Evolutionary conservation across 2,113 vertebrate genomes (phyloP).

Genomic region (Callospermophilus lateralis): DNA sequence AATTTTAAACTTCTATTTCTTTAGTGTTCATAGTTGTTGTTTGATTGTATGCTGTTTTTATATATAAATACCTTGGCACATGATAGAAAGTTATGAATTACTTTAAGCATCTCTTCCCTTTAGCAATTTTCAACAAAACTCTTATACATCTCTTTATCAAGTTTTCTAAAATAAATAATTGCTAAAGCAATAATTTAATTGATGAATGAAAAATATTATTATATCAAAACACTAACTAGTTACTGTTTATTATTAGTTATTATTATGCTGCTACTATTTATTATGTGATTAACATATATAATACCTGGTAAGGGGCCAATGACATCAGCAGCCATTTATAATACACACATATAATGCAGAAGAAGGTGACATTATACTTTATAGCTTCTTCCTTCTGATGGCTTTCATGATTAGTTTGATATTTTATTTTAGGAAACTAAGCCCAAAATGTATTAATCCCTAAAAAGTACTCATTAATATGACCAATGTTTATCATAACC

Average conservation of each 20-base stretch:
- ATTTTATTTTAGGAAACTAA: not conserved
- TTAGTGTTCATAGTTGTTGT: not conserved
- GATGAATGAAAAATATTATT: not conserved
- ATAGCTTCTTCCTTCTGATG: not conserved
- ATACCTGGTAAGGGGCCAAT: not conserved
- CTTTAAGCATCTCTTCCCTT: not conserved
- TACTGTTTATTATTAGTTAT: not conserved
- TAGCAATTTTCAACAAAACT: not conserved
- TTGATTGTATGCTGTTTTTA: not conserved
- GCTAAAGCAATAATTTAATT: not conserved
- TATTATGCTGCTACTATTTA: not conserved
- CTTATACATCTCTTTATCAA: not conserved
- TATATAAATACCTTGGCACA: not conserved
- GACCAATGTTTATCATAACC: not conserved
- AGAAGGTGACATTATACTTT: not conserved
- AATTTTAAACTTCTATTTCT: not conserved
- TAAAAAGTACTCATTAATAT: not conserved
- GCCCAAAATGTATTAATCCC: not conserved
- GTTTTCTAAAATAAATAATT: not conserved
- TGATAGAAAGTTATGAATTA: not conserved
- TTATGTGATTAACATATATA: not conserved
- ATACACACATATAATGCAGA: not conserved
- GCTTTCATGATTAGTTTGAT: not conserved
- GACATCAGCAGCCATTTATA: not conserved
- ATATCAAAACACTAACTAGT: not conserved